These are phyloP conservation scores for Anguilla obscura DNA, from an alignment of 2,797 vertebrate species.

Conservation along the genomic window DNA sequence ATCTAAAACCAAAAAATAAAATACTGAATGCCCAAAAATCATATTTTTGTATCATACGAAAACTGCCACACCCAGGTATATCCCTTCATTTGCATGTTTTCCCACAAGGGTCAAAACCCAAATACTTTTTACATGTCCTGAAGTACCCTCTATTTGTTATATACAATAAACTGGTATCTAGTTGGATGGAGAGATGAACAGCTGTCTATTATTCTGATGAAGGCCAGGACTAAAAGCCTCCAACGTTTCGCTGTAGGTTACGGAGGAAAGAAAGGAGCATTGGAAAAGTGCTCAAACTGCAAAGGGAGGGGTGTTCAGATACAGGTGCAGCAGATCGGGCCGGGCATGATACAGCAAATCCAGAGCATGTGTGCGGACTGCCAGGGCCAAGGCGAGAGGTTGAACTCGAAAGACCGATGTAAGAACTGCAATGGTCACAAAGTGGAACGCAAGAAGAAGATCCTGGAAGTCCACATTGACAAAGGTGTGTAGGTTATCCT, in stretches of 20 bases:
- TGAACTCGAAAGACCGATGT: conserved; percentile 90
- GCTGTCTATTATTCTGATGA: neutral
- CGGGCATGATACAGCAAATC: conserved; percentile 96
- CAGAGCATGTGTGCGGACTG: conserved; percentile 92
- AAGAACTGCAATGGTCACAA: conserved; percentile 89
- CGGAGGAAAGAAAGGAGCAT: conserved; percentile 88
- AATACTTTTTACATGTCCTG: too few species aligned
- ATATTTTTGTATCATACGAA: too few species aligned
- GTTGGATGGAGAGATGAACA: too few species aligned
- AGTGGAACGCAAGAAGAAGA: conserved; percentile 91
- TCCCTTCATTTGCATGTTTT: too few species aligned
- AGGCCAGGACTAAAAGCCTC: neutral
- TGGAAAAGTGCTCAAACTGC: conserved; percentile 89
- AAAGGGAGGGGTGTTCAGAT: conserved; percentile 92
- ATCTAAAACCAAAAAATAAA: too few species aligned
- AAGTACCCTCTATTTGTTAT: too few species aligned
- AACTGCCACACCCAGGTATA: too few species aligned
- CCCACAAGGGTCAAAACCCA: too few species aligned
- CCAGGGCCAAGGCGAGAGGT: conserved; percentile 90
- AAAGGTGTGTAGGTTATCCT: conserved; percentile 74
- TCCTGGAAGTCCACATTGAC: conserved; percentile 94
- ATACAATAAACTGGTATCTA: too few species aligned
- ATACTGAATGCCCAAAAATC: too few species aligned
- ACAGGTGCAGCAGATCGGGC: conserved; percentile 90
- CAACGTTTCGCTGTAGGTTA: conserved; percentile 69